phyloP scores from a whole-genome alignment of 2,888 invertebrate genomes.

The Dioctria rufipes region DNA sequence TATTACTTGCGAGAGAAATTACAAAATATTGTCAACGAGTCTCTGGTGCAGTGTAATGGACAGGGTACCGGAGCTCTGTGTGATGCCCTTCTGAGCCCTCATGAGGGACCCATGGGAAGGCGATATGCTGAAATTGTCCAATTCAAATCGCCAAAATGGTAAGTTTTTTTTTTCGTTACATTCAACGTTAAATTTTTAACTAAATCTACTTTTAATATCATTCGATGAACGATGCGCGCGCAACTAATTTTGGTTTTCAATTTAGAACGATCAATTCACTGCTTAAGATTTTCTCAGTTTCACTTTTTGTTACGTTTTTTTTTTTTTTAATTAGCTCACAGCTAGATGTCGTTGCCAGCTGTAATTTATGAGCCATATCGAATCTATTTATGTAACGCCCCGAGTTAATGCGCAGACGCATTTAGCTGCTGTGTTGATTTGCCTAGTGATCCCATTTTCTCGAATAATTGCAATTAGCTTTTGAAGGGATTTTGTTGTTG shows the following conservation, averaged over 20 bases:
- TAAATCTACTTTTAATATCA: neutral
- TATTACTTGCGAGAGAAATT: conserved; percentile 70
- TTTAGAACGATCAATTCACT: conserved; percentile 25
- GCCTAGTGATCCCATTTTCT: conserved; percentile 12
- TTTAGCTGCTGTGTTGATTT: neutral
- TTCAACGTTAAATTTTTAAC: neutral
- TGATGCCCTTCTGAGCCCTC: conserved; percentile 69
- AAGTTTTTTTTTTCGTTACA: conserved; percentile 58
- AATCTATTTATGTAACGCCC: neutral
- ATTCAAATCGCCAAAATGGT: conserved; percentile 68
- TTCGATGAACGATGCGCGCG: neutral
- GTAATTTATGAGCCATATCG: conserved; percentile 11
- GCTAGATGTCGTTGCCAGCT: conserved; percentile 21
- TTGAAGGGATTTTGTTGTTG: neutral
- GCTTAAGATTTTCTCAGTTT: conserved; percentile 23
- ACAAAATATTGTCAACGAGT: conserved; percentile 68
- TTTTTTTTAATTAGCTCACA: conserved; percentile 23
- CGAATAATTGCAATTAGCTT: neutral
- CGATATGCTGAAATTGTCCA: conserved; percentile 71
- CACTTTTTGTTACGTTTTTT: neutral
- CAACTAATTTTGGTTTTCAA: conserved; percentile 9
- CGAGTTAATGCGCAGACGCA: conserved; percentile 10
- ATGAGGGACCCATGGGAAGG: conserved; percentile 71
- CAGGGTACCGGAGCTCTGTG: conserved; percentile 59
- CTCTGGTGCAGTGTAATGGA: conserved; percentile 58